Conservation (phyloP, 1,140 invertebrate species). For the Camponotus pennsylvanicus region DNA sequence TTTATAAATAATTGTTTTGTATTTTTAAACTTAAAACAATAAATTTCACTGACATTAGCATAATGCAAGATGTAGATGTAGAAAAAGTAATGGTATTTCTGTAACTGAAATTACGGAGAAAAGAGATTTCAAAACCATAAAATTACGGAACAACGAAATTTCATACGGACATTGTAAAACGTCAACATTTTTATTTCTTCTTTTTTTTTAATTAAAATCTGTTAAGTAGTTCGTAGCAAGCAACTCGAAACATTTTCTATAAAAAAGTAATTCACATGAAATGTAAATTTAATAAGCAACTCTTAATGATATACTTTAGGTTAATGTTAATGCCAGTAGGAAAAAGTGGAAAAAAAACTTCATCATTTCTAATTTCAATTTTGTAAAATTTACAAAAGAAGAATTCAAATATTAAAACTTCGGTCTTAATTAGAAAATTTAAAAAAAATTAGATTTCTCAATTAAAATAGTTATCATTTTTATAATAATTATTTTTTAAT, state of each 20-base stretch:
- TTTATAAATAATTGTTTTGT: neutral
- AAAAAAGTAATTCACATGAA: slow-evolving; percentile 6
- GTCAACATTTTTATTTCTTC: neutral
- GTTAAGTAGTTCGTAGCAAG: neutral
- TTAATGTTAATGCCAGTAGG: slow-evolving; percentile 1
- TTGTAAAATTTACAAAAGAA: neutral
- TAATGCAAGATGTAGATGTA: neutral
- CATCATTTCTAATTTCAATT: neutral
- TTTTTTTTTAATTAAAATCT: slow-evolving; percentile 12
- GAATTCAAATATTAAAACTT: neutral
- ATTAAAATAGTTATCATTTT: neutral
- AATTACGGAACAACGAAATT: slow-evolving; percentile 11
- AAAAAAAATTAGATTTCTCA: neutral
- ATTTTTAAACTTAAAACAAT: neutral
- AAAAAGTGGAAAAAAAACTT: slow-evolving; percentile 46
- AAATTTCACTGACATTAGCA: neutral
- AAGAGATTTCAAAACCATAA: slow-evolving; percentile 3
- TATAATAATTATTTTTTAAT: no score
- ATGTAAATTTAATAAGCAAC: slow-evolving; percentile 17
- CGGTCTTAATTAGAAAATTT: neutral
- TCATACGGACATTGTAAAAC: slow-evolving; percentile 14
- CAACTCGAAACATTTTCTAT: neutral
- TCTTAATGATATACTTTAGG: slow-evolving; percentile 28
- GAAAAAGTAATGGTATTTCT: neutral
- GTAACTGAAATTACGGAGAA: neutral